Base-by-base conservation (phyloP, 1,140 invertebrate species). In the Goniozus legneri region DNA sequence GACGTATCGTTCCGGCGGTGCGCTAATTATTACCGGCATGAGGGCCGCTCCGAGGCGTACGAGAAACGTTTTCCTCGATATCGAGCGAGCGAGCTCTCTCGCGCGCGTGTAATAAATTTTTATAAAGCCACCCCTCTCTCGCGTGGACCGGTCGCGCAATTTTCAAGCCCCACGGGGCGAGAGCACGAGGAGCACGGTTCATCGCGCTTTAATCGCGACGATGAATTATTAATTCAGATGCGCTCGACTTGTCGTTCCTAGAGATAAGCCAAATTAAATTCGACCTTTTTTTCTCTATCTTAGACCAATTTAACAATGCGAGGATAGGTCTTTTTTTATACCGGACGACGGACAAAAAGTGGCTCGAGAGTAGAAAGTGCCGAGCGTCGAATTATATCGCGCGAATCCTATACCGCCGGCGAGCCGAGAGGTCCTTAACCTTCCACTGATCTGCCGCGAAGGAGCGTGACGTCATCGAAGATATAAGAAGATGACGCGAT, bases 1-100 rank as follows among this genome's bases (percentile, higher is more conserved):
- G 65, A 68, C 56, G 58, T 60, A 66, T 65, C 58, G 65, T 53
- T 49, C 47, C 54, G 65, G 63, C 60, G 58, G 44, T 38, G 56
- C 46, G 53, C 60, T 65, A 66, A 67, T 66, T 67, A 67, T 59
- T 57, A 49, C 47, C 52, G 20, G 51, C 16, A 56, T 21, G 41
- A 41, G 38, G 55, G 36, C 41, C 39, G 39, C 33, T 14, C 27
- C 21, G n/a, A 36, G 24, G 35, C 7, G 21, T 30, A 12, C 35
- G 22, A 30, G n/a, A 30, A 30, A 10, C 27, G 27, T 30, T 3
- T 6, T 8, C 8, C 8, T 30, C 27, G 27, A 30, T 8, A 30
- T n/a, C 27, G 27, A 30, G 8, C 27, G 8, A 30, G 27, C 27
- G 8, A 30, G n/a, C 27, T 10, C 18, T 45, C 38, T 53, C 34